Evolutionary conservation across 2,113 vertebrate species (phyloP), one percentile per base, ranked within the genome.

Genomic region (Spheniscus mendiculus): DNA sequence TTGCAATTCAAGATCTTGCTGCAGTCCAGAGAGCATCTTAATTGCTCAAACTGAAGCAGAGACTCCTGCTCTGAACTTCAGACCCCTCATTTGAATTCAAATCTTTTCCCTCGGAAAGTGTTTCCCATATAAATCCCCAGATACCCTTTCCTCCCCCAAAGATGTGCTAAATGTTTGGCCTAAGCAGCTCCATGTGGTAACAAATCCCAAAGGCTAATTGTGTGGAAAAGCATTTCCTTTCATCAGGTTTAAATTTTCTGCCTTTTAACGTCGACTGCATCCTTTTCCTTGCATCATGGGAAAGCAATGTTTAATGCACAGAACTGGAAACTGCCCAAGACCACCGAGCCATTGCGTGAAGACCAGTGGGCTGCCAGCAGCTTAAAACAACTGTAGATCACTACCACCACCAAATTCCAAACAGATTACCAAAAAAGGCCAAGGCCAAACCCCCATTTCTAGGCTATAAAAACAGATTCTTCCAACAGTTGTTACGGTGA

Each of bases 221-320:
- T 87, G 80, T 96, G 78, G 94, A 96, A 96, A 96, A 96, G 87
- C 91, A 93, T 95, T 97, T 97, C 91, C 93, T 97, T 97, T 97
- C 95, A 97, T 97, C 94, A 94, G 91, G 95, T 97, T 97, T 96
- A 95, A 82, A 95, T 96, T 97, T 97, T 95, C 78, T 96, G 95
- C 94, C 87, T 96, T 96, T 91, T 96, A 96, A 81, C 61, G 7
- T 76, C 2, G 45, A 93, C 94, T 96, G 91, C 91, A 76, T 73
- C 96, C 95, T 95, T 95, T 93, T 89, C 55, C 94, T 95, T 96
- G 94, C 96, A 94, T 97, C 97, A 96, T 87, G 34, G 78, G 96
- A 97, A 95, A 96, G 87, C 78, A 96, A 96, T 91, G 93, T 58
- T 94, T 82, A 97, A 96, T 89, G 94, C 93, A 97, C 87, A 49